Evolutionary conservation across 2,797 vertebrate species (phyloP).

Genomic region (Rhynchonycteris naso): DNA sequence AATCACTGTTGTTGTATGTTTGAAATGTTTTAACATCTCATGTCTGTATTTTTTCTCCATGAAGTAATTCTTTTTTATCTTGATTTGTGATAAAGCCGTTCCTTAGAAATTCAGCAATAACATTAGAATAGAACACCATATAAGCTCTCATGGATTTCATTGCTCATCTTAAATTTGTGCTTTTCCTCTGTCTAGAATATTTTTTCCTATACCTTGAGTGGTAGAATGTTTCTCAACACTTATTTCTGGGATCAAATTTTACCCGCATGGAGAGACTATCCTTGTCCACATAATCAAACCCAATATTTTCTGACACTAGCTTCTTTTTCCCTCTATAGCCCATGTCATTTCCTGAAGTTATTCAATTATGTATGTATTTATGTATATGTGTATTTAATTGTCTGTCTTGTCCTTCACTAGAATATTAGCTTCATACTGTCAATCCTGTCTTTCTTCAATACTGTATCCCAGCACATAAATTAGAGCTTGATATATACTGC

Average conservation of each 20-base stretch:
- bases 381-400: not conserved
- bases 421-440: not conserved
- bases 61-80: not conserved
- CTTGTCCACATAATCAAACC: not conserved
- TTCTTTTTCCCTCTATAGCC: not conserved
- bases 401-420: not conserved
- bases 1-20: not conserved
- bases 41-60: not conserved
- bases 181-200: not conserved
- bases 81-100: not conserved
- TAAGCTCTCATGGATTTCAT: not conserved
- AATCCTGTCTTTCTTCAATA: not conserved
- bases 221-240: not conserved
- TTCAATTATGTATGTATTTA: not conserved
- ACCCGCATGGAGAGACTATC: not conserved
- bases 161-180: not conserved
- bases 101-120: constrained; percentile 26
- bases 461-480: not conserved
- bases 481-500: not conserved
- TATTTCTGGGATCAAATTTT: not conserved
- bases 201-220: not conserved
- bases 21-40: not conserved
- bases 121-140: not conserved
- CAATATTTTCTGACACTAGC: not conserved
- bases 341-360: not conserved